Conservation (phyloP, 2,888 invertebrate genomes). For the Himalopsyche anomala region DNA sequence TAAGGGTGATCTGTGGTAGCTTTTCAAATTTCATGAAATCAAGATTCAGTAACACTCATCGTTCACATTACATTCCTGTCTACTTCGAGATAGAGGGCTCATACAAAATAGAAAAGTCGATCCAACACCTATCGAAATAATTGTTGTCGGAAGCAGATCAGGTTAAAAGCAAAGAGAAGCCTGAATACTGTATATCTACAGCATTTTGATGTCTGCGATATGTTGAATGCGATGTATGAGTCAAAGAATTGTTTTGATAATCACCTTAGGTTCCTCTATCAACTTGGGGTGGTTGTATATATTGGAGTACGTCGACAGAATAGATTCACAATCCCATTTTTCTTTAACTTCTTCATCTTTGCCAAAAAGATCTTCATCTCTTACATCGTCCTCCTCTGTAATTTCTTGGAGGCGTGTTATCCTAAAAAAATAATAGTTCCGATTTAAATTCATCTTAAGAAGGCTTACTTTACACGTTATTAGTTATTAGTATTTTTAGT, state of each 20-base stretch:
- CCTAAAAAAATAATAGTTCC: slow-evolving; percentile 67
- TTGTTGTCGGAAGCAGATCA: no score
- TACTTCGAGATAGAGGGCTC: no score
- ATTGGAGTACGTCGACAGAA: slow-evolving; percentile 93
- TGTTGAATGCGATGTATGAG: neutral
- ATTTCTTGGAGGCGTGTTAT: slow-evolving; percentile 74
- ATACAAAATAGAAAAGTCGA: no score
- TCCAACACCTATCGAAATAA: neutral
- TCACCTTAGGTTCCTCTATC: slow-evolving; percentile 84
- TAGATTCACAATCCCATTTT: slow-evolving; percentile 94
- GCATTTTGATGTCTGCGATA: neutral
- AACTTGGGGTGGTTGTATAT: slow-evolving; percentile 94
- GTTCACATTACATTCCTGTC: no score
- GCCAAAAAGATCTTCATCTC: slow-evolving; percentile 78
- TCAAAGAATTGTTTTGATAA: neutral
- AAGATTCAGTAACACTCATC: no score
- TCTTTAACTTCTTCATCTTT: slow-evolving; percentile 80
- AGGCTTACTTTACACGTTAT: neutral
- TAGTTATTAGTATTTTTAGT: neutral
- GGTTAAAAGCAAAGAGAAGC: no score
- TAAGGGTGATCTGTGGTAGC: no score
- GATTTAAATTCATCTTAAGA: neutral
- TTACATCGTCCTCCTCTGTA: slow-evolving; percentile 73
- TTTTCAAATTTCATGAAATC: no score
- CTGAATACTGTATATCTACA: neutral